Evolutionary conservation across 2,888 invertebrate species (phyloP).

Genomic region (Napeogenes inachia): DNA sequence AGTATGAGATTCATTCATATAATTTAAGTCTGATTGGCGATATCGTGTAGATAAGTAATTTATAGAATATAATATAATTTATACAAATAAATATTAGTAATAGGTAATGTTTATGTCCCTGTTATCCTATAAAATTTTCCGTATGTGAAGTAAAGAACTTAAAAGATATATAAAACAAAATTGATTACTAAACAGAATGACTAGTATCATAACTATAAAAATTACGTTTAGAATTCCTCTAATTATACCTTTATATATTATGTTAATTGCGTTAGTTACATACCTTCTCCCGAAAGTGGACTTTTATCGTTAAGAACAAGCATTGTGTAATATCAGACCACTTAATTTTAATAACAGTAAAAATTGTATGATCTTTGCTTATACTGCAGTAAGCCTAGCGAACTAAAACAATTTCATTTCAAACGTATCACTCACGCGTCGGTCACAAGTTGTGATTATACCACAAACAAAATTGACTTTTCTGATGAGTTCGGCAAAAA

Average conservation of each 20-base stretch:
- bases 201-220: too few species aligned
- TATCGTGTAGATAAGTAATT: too few species aligned
- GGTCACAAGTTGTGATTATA: conserved; percentile 27
- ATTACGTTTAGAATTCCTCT: too few species aligned
- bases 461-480: conserved; percentile 15
- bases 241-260: background rate
- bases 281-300: background rate
- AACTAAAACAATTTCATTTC: conserved; percentile 13
- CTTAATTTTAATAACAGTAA: background rate
- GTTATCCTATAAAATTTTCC: too few species aligned
- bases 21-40: too few species aligned
- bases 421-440: conserved; percentile 19
- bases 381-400: conserved; percentile 12
- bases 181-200: too few species aligned
- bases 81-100: too few species aligned
- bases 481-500: conserved; percentile 10
- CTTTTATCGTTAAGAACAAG: conserved; percentile 1
- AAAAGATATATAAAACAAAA: too few species aligned
- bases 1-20: too few species aligned
- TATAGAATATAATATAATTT: too few species aligned
- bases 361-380: background rate
- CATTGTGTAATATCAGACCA: background rate
- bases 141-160: too few species aligned
- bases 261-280: background rate
- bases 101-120: too few species aligned